Evolutionary conservation across 2,888 invertebrate genomes (phyloP), one percentile per base, ranked within the genome.

Genomic region (Pyrocoelia pectoralis): DNA sequence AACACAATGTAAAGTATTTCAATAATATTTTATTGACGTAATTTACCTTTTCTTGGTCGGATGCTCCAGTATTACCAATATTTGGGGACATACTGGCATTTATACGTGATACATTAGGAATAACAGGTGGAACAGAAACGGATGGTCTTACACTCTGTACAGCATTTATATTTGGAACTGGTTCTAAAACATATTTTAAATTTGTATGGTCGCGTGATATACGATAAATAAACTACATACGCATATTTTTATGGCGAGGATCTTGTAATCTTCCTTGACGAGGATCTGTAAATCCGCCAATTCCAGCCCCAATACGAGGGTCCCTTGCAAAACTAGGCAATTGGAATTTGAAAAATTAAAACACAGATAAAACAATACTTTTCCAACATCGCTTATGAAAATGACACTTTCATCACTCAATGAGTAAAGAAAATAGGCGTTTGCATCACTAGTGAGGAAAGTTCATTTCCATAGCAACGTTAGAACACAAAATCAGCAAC

Each of bases 21-120:
- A 50, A 18, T 18, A 56, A 49, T 4, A 8, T 10, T 29, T 48
- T n/a, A 19, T 3, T 12, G 12, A 33, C 9, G 8, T 4, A 4
- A 33, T n/a, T 9, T 59, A 92, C 93, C 87, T 97, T 97, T 80
- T 97, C 97, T 81, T 96, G 95, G 78, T 97, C 97, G 0, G 95
- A 92, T 13, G 94, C 93, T 60, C 93, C 93, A 38, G 90, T 89
- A 0, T 91, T 90, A 70, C 77, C 79, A 55, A 85, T 83, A 73
- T 81, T 84, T 10, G 85, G 81, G 10, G 84, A 82, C 77, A 91
- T 87, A 14, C 90, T 89, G 76, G 82, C 83, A 81, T 79, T 83
- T 4, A 83, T 83, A 1, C 82, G 82, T 6, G 85, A 87, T 75
- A 61, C 68, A 46, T 55, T 66, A 33, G 65, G 68, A 46, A 68